Conservation (phyloP, 2,888 invertebrate genomes). For the Stenotaenia linearis region DNA sequence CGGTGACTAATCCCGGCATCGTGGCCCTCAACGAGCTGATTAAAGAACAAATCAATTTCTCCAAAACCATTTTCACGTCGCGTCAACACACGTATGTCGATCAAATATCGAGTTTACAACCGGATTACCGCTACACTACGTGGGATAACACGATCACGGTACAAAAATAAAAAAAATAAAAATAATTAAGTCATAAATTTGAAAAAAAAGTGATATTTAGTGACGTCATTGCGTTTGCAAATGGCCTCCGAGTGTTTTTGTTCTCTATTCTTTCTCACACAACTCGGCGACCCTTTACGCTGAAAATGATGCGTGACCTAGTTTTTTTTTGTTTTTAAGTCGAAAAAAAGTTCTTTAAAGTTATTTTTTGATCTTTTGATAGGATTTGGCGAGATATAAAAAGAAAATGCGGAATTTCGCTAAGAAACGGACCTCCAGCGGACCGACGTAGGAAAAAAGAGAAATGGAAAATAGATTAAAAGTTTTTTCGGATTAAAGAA, state of each 20-base stretch:
- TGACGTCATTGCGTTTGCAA: background rate
- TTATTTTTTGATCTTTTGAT: background rate
- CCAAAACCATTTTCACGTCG: background rate
- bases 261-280: background rate
- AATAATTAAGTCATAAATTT: background rate
- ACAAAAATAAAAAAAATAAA: no score
- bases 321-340: background rate
- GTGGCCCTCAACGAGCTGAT: conserved; percentile 8
- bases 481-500: background rate
- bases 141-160: conserved; percentile 13
- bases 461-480: background rate
- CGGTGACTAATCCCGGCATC: background rate
- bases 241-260: background rate
- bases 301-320: conserved; percentile 22
- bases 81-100: background rate
- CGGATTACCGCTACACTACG: conserved; percentile 28
- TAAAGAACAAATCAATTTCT: background rate
- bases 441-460: background rate
- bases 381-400: background rate
- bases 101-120: background rate
- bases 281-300: background rate
- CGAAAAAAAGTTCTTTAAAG: background rate
- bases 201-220: background rate
- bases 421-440: background rate
- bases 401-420: background rate